Percentiles rank a stretch among this genome's conserved stretches.
phyloP scores from a whole-genome alignment of 2,888 invertebrate species.

The Cephonodes hylas region DNA sequence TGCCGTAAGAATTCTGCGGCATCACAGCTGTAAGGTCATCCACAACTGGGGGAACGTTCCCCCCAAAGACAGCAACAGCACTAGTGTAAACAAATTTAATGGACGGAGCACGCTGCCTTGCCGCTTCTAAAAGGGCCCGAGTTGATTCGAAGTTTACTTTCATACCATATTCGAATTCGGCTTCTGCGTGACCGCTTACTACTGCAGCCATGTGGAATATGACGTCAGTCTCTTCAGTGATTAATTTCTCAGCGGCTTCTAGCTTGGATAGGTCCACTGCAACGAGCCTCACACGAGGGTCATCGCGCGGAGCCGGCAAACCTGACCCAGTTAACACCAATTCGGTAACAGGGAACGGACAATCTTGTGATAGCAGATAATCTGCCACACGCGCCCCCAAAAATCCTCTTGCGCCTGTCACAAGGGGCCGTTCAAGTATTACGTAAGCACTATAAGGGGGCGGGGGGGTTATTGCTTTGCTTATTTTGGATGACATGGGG shows the following conservation, averaged over 20 bases:
- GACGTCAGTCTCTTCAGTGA: conserved; percentile 33
- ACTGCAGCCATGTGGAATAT: conserved; percentile 54
- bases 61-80: conserved; percentile 49
- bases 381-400: conserved; percentile 42
- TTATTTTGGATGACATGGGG: too few relatives aligned
- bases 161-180: conserved; percentile 49
- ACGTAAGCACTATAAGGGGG: too few relatives aligned
- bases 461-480: too few relatives aligned
- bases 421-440: too few relatives aligned
- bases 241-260: conserved; percentile 33
- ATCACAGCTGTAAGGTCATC: conserved; percentile 41
- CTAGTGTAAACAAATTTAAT: conserved; percentile 47
- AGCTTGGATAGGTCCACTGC: conserved; percentile 18
- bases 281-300: conserved; percentile 34
- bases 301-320: conserved; percentile 22
- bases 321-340: conserved; percentile 36
- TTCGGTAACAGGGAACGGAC: conserved; percentile 33
- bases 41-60: conserved; percentile 37
- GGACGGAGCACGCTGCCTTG: conserved; percentile 32
- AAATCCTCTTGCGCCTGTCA: conserved; percentile 55
- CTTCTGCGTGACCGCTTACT: conserved; percentile 56
- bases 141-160: conserved; percentile 53
- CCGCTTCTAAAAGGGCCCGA: conserved; percentile 44
- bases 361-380: conserved; percentile 30
- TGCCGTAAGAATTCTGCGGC: conserved; percentile 53